phyloP scores from a whole-genome alignment of 1,140 invertebrate genomes.

The Philotrypesis tridentata region DNA sequence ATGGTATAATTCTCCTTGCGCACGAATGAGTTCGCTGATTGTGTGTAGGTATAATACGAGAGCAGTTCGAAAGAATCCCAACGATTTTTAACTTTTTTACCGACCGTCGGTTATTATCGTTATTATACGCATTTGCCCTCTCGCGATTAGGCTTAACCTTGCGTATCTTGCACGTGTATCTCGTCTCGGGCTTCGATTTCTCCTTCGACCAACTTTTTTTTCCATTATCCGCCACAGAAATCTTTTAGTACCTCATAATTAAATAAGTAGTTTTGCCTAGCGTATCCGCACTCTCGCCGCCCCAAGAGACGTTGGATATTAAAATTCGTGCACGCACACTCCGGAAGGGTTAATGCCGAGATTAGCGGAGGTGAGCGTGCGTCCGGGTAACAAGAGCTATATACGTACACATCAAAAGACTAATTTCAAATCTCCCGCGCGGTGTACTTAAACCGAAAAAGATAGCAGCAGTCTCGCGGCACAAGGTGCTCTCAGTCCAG shows the following conservation, averaged over 20 bases:
- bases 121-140: neutral
- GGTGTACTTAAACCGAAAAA: neutral
- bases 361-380: no score
- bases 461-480: neutral
- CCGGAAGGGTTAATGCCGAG: no score
- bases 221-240: neutral
- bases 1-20: neutral
- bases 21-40: no score
- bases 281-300: neutral
- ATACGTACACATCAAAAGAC: neutral
- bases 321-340: no score
- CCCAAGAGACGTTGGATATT: no score
- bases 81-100: neutral
- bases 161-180: neutral
- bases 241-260: no score
- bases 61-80: neutral
- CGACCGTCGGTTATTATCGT: neutral
- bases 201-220: no score
- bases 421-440: neutral
- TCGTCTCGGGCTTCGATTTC: no score
- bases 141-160: neutral
- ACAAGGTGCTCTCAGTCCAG: neutral
- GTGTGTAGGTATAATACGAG: neutral
- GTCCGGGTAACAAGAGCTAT: no score
- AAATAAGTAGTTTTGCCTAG: neutral